These are phyloP conservation scores for Plodia interpunctella DNA, from an alignment of 1,140 invertebrate species.

Conservation along the genomic window DNA sequence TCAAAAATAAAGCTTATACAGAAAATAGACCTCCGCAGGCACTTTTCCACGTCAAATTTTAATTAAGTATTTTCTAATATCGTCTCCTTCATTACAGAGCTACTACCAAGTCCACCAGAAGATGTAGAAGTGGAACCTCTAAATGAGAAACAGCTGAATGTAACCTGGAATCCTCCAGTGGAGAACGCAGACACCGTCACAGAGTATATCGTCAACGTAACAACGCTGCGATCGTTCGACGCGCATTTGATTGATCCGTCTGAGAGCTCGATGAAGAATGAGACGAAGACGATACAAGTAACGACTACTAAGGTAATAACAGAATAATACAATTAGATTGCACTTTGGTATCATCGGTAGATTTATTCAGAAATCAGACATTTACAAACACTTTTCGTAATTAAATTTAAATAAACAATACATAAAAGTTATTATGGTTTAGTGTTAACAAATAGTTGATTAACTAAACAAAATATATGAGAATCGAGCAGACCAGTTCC, in stretches of 20 bases:
- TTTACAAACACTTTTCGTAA: too few species aligned
- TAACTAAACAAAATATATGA: too few species aligned
- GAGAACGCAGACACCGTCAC: conserved; percentile 81
- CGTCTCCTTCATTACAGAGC: conserved; percentile 69
- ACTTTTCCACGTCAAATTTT: too few species aligned
- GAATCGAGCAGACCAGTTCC: too few species aligned
- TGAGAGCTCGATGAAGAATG: conserved; percentile 57
- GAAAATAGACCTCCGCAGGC: too few species aligned
- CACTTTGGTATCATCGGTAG: too few species aligned
- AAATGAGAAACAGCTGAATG: conserved; percentile 82
- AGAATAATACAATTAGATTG: too few species aligned
- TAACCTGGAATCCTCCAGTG: conserved; percentile 82
- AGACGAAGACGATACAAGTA: conserved; percentile 35
- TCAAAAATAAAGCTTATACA: too few species aligned
- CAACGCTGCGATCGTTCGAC: conserved; percentile 82
- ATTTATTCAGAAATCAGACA: too few species aligned
- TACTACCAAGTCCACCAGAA: conserved; percentile 84
- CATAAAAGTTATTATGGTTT: too few species aligned
- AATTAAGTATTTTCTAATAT: not conserved
- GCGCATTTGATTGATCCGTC: conserved; percentile 71
- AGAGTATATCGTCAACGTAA: conserved; percentile 85
- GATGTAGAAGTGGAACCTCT: conserved; percentile 83
- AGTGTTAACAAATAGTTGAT: too few species aligned
- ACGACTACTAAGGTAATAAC: conserved; percentile 65
- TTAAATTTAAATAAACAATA: too few species aligned